These are phyloP conservation scores for Caranx melampygus DNA, from an alignment of 2,113 vertebrate genomes.

Conservation along the genomic window DNA sequence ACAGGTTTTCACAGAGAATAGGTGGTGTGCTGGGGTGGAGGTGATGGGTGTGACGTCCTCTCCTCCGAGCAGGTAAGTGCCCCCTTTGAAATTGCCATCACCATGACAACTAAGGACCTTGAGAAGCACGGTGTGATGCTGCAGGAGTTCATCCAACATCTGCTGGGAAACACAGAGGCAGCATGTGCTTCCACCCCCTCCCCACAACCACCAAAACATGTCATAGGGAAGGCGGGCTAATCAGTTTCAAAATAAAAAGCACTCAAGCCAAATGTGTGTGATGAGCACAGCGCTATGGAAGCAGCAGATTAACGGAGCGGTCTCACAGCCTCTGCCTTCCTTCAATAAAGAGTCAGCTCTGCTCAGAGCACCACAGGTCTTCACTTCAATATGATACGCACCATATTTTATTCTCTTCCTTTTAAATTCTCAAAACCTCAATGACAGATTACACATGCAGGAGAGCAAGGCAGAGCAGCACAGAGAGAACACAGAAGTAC, in stretches of 20 bases:
- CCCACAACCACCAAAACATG: neutral
- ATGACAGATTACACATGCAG: neutral
- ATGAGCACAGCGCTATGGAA: neutral
- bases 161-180: conserved; percentile 71
- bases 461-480: conserved; percentile 20
- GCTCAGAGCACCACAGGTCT: neutral
- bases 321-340: neutral
- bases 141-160: conserved; percentile 77
- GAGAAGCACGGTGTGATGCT: conserved; percentile 72
- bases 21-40: neutral
- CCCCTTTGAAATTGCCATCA: conserved; percentile 82
- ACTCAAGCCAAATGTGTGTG: conserved; percentile 31
- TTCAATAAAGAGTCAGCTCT: neutral
- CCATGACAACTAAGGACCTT: conserved; percentile 79
- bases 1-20: neutral
- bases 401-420: neutral
- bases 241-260: conserved; percentile 41
- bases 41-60: neutral
- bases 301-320: conserved; percentile 22
- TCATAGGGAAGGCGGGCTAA: neutral
- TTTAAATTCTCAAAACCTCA: neutral
- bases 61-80: conserved; percentile 72
- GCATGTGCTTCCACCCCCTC: conserved; percentile 58
- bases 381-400: neutral
- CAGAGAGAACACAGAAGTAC: conserved; percentile 10